Base-by-base conservation (phyloP, 2,888 invertebrate species). In the Agrochola litura region DNA sequence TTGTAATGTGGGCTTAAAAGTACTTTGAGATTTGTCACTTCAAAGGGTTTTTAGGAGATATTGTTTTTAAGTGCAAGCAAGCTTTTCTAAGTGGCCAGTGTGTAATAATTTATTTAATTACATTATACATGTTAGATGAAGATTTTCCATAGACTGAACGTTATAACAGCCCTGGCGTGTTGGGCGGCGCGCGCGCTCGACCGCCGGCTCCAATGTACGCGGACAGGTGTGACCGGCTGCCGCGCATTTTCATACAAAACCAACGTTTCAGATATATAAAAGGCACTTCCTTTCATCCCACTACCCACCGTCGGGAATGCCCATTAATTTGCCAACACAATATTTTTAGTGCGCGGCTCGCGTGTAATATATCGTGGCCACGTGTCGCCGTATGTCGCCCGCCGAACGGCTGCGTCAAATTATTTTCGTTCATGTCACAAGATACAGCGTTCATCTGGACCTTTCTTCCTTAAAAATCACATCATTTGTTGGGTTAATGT, bases 301-400 rank as follows among this genome's bases (percentile, higher is more conserved):
- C 95, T 92, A 95, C 95, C 96, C 94, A 96, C 95, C 92, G 95
- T 94, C 95, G 95, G 93, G 96, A 96, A 96, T 96, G 96, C 96
- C 96, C 96, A 96, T 96, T 96, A 96, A 96, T 96, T 96, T 96
- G 96, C 96, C 96, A 96, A 96, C 96, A 96, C 96, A 96, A 96
- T 96, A 96, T 96, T 96, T 96, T 96, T 96, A 96, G 96, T 96
- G 93, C 95, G 93, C 96, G 95, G 95, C 95, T 94, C 94, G 96
- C 95, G 95, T 95, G 96, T 96, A 96, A 96, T 96, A 96, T 96
- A 96, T 96, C 96, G 96, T 93, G 92, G 93, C 95, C 96, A 96
- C 96, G 96, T 96, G 96, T 96, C 95, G 93, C 96, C 96, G 95
- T 96, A 95, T 96, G 96, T 96, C 96, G 96, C 94, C 92, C 93